phyloP scores from a whole-genome alignment of 2,797 vertebrate genomes.

The Siniperca undulata region DNA sequence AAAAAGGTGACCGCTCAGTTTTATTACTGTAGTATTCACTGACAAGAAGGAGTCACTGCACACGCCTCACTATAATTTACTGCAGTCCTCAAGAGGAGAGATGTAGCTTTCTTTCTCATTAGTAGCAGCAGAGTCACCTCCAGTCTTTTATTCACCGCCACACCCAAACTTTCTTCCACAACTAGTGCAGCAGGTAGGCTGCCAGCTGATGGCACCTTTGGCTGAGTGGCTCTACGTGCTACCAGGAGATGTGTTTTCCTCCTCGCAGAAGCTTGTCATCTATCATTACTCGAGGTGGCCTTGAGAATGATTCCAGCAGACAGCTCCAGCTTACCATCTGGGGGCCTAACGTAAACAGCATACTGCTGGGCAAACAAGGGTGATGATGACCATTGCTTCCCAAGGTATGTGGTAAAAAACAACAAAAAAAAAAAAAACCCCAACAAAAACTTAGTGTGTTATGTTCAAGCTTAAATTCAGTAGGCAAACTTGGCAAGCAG shows the following conservation, averaged over 20 bases:
- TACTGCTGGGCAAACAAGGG: conserved; percentile 65
- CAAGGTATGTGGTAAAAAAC: conserved; percentile 32
- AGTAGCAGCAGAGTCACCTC: conserved; percentile 44
- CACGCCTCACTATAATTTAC: conserved; percentile 51
- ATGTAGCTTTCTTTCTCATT: conserved; percentile 49
- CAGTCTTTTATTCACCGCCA: conserved; percentile 38
- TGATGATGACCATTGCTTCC: conserved; percentile 70
- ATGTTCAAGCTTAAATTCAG: conserved; percentile 11
- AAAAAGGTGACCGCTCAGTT: conserved; percentile 49
- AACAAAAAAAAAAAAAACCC: neutral
- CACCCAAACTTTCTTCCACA: conserved; percentile 16
- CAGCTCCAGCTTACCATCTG: conserved; percentile 67
- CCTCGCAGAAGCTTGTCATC: conserved; percentile 74
- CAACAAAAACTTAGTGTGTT: conserved; percentile 3
- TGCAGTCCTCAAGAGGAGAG: conserved; percentile 37
- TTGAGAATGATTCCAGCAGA: conserved; percentile 74
- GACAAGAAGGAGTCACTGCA: conserved; percentile 28
- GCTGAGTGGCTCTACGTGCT: conserved; percentile 55
- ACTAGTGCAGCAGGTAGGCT: conserved; percentile 42
- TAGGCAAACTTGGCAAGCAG: conserved; percentile 3
- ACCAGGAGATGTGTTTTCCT: conserved; percentile 65
- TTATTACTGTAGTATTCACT: conserved; percentile 47
- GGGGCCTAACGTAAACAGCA: conserved; percentile 68
- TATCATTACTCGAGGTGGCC: conserved; percentile 73
- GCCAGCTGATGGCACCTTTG: conserved; percentile 61